These are phyloP conservation scores for Leptodactylus fuscus DNA, from an alignment of 2,113 vertebrate genomes.

Conservation along the genomic window DNA sequence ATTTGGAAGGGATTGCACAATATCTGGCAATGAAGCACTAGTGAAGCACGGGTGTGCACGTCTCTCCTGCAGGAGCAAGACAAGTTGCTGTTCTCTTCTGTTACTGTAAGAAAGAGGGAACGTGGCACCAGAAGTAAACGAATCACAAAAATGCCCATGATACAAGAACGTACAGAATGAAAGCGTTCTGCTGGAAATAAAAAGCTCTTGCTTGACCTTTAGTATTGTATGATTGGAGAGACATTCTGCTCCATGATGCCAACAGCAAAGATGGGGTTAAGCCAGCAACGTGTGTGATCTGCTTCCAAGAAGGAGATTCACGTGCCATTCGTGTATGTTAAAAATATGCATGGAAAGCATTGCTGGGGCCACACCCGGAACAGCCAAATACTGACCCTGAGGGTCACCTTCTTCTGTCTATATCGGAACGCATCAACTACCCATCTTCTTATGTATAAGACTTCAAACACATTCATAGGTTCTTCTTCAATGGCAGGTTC, in stretches of 20 bases:
- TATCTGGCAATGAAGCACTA: slow-evolving; percentile 38
- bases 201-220: slow-evolving; percentile 21
- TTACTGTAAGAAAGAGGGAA: not conserved
- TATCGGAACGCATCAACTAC: not conserved
- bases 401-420: slow-evolving; percentile 43
- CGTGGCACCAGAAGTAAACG: not conserved
- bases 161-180: not conserved
- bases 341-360: slow-evolving; percentile 57
- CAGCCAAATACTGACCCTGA: slow-evolving; percentile 34
- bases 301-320: slow-evolving; percentile 41
- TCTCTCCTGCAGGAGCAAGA: not conserved
- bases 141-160: not conserved
- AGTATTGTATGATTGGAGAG: slow-evolving; percentile 4
- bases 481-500: not conserved
- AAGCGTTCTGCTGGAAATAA: not conserved
- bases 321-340: slow-evolving; percentile 54
- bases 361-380: slow-evolving; percentile 48
- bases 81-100: not conserved
- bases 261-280: slow-evolving; percentile 53
- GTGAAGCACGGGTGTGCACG: slow-evolving; percentile 18
- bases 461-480: slow-evolving; percentile 26
- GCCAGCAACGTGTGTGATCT: slow-evolving; percentile 53
- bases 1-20: slow-evolving; percentile 52
- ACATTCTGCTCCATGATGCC: slow-evolving; percentile 3
- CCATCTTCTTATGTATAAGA: slow-evolving; percentile 16